Percentiles rank a stretch among this genome's conserved stretches.
These are phyloP conservation scores for Hyles lineata DNA, from an alignment of 2,888 invertebrate species.

Conservation along the genomic window DNA sequence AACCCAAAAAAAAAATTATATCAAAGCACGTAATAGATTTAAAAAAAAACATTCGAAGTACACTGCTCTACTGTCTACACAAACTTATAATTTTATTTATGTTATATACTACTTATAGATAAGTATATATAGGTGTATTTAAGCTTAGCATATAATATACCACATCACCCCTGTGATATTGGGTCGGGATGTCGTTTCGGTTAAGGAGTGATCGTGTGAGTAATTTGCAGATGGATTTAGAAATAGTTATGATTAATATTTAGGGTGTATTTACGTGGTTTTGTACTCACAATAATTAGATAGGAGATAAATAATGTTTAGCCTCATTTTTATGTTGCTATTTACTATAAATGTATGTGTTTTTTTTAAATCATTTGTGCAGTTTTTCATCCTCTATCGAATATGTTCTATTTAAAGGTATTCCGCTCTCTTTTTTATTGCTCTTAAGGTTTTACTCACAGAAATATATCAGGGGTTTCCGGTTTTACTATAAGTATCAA, in stretches of 20 bases:
- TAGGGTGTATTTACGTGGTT: constrained; percentile 12
- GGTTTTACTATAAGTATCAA: too few relatives aligned
- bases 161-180: constrained; percentile 83
- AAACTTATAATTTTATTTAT: too few relatives aligned
- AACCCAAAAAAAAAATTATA: too few relatives aligned
- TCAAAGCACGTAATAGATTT: background rate
- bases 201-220: constrained; percentile 63
- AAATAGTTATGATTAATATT: constrained; percentile 37
- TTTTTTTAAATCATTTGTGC: too few relatives aligned
- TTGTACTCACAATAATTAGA: background rate
- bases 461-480: too few relatives aligned
- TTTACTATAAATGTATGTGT: too few relatives aligned
- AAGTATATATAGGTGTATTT: constrained; percentile 1
- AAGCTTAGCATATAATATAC: constrained; percentile 42
- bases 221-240: constrained; percentile 70
- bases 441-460: too few relatives aligned
- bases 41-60: background rate
- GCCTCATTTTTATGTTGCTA: too few relatives aligned
- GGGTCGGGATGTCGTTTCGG: constrained; percentile 63
- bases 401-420: background rate
- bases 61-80: background rate
- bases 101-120: background rate
- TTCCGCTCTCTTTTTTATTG: too few relatives aligned
- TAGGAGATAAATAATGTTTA: too few relatives aligned
- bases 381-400: background rate